A percentile compares a stretch with the other conserved stretches of the same genome.
These are phyloP conservation scores for Venusia cambrica DNA, from an alignment of 2,888 invertebrate species.

Conservation along the genomic window DNA sequence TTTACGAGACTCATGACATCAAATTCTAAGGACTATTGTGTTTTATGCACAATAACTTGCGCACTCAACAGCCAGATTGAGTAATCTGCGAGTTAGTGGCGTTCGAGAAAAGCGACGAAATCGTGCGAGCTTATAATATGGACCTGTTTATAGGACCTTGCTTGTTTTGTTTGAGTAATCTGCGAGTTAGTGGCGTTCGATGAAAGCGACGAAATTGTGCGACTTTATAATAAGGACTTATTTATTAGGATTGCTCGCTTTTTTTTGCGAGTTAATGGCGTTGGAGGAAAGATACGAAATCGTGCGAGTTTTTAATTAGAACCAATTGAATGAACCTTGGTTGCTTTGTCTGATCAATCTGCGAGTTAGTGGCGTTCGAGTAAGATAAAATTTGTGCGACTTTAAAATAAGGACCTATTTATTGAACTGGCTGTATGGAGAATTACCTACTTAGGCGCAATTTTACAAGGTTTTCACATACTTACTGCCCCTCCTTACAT, in stretches of 20 bases:
- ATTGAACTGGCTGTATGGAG: not conserved
- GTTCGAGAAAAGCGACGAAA: not conserved
- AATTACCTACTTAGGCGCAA: not conserved
- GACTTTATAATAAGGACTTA: no score
- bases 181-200: not conserved
- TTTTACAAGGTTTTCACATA: constrained; percentile 1
- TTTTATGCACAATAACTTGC: constrained; percentile 12
- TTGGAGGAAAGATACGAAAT: not conserved
- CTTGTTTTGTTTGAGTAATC: constrained; percentile 13
- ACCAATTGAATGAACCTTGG: no score
- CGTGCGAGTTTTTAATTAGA: no score
- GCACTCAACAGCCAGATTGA: constrained; percentile 9
- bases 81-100: constrained; percentile 1
- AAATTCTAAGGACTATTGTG: constrained; percentile 3
- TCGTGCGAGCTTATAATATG: no score
- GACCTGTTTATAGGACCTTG: no score
- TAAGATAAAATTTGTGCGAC: no score
- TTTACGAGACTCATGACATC: constrained; percentile 8
- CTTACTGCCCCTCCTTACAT: no score
- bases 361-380: no score
- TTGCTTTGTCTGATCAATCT: no score
- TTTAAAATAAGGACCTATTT: no score
- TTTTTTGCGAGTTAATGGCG: not conserved
- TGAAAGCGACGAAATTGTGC: not conserved
- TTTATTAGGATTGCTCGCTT: no score